Percentiles rank a stretch among this genome's conserved stretches.
Conservation (phyloP, 2,888 invertebrate species). For the Lymantria monacha region DNA sequence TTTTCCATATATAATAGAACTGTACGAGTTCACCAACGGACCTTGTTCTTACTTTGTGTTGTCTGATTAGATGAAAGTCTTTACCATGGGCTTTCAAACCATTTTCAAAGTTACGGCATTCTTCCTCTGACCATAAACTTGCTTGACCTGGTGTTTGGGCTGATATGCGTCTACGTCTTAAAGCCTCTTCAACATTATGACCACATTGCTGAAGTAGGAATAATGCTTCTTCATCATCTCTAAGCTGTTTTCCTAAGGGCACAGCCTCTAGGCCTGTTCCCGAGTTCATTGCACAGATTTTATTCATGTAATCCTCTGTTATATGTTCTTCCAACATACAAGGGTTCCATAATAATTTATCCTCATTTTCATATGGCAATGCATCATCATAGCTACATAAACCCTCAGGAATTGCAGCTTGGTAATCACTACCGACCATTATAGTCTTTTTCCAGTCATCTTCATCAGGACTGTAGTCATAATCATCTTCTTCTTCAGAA, state of each 20-base stretch:
- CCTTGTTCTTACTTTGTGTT: conserved; percentile 95
- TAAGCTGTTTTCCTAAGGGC: conserved; percentile 88
- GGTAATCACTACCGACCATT: conserved; percentile 97
- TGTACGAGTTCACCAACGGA: conserved; percentile 98
- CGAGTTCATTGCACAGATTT: conserved; percentile 77
- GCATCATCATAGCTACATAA: conserved; percentile 96
- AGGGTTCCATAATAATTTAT: conserved; percentile 97
- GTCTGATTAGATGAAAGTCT: conserved; percentile 96
- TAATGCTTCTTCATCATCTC: conserved; percentile 95
- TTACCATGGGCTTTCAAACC: conserved; percentile 97
- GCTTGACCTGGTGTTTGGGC: conserved; percentile 87
- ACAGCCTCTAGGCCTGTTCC: conserved; percentile 77
- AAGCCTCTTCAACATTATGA: conserved; percentile 96
- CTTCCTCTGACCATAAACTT: conserved; percentile 97
- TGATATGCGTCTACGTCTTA: conserved; percentile 89
- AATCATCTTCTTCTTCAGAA: conserved; percentile 92
- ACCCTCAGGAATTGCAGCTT: conserved; percentile 96
- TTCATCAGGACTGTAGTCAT: conserved; percentile 91
- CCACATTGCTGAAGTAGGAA: conserved; percentile 96
- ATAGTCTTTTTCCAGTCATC: conserved; percentile 97
- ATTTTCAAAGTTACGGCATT: conserved; percentile 97
- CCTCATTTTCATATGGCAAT: conserved; percentile 97
- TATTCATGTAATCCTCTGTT: conserved; percentile 91
- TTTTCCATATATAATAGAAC: conserved; percentile 99
- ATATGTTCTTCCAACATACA: conserved; percentile 86